These are phyloP conservation scores for Meleagris gallopavo DNA, from an alignment of 2,113 vertebrate genomes.

Conservation along the genomic window DNA sequence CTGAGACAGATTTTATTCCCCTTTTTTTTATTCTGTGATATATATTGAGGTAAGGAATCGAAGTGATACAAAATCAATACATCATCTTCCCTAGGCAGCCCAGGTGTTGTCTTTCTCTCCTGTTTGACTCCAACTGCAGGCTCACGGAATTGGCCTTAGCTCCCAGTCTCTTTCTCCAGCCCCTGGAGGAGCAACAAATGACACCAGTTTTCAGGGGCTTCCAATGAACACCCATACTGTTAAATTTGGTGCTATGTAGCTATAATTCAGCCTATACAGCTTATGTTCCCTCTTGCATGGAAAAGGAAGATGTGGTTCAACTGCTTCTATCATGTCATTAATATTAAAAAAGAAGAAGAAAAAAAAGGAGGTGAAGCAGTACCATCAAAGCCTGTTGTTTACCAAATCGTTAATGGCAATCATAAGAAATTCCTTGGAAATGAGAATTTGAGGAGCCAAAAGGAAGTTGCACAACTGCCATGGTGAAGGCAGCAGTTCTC, in stretches of 20 bases:
- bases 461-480: slow-evolving; percentile 47
- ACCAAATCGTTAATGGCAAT: not conserved
- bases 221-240: not conserved
- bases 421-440: slow-evolving; percentile 53
- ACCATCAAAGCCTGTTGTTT: not conserved
- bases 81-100: not conserved
- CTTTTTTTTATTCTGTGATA: rapidly evolving
- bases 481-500: not conserved
- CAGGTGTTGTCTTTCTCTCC: not conserved
- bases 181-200: not conserved
- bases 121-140: not conserved
- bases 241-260: not conserved
- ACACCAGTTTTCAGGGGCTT: not conserved
- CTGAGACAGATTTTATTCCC: not conserved
- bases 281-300: not conserved
- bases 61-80: not conserved
- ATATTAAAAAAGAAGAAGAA: not conserved
- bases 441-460: slow-evolving; percentile 7
- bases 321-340: not conserved
- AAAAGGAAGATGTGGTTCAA: not conserved
- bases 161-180: not conserved
- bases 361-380: not conserved
- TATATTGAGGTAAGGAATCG: not conserved
- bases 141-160: not conserved
- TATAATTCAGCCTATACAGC: not conserved